Conservation (phyloP, 1,140 invertebrate genomes). For the Caenorhabditis tropicalis region DNA sequence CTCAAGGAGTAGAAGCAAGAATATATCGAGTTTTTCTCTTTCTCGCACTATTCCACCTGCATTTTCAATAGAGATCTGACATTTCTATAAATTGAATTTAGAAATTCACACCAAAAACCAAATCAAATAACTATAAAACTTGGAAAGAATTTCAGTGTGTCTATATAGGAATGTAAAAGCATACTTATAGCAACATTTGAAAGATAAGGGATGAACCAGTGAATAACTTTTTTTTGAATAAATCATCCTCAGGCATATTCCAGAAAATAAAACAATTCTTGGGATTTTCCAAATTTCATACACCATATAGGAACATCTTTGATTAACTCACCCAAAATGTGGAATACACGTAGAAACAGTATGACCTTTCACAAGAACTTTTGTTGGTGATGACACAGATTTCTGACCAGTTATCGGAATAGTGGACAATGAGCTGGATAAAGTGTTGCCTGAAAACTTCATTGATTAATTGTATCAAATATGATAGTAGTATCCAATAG, state of each 20-base stretch:
- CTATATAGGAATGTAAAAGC: too few relatives aligned
- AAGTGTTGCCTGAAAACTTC: background rate
- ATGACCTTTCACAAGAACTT: conserved; percentile 19
- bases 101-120: background rate
- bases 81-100: background rate
- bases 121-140: background rate
- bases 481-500: too few relatives aligned
- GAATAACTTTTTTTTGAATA: too few relatives aligned
- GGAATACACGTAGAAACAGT: conserved; percentile 4
- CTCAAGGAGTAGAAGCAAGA: too few relatives aligned
- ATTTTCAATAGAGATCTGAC: too few relatives aligned
- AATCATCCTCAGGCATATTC: too few relatives aligned
- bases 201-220: too few relatives aligned
- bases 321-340: background rate
- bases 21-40: too few relatives aligned
- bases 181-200: background rate
- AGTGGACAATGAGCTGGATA: background rate
- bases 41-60: background rate
- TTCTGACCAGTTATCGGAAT: conserved; percentile 7
- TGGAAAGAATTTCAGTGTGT: too few relatives aligned
- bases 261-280: too few relatives aligned
- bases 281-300: too few relatives aligned
- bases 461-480: background rate
- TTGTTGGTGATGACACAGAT: background rate
- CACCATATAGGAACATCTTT: too few relatives aligned